phyloP scores from a whole-genome alignment of 1,140 invertebrate species.

The Platyura marginata region DNA sequence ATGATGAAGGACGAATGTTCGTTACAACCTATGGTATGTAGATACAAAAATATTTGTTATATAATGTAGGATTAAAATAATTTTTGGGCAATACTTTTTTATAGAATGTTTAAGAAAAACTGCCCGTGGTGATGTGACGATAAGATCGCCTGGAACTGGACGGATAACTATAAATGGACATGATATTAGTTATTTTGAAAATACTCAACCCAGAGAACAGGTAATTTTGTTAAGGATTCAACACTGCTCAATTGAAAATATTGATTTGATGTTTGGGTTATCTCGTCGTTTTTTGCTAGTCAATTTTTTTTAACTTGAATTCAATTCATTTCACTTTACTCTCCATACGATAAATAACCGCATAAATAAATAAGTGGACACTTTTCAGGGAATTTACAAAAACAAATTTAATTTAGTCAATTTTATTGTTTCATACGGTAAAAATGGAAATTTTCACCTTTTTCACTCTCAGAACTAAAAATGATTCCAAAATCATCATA shows the following conservation, averaged over 20 bases:
- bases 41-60: conserved; percentile 3
- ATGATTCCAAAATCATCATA: no score
- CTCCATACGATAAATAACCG: no score
- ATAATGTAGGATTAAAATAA: no score
- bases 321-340: neutral
- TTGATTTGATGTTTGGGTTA: neutral
- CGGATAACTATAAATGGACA: conserved; percentile 64
- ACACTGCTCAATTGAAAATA: neutral
- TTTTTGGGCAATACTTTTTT: conserved; percentile 11
- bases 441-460: no score
- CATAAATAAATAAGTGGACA: no score
- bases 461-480: no score
- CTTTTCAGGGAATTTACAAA: no score
- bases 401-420: no score
- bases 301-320: neutral
- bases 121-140: conserved; percentile 42
- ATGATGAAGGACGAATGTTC: conserved; percentile 44
- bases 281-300: neutral
- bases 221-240: conserved; percentile 36
- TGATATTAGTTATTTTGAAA: conserved; percentile 54
- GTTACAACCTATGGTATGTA: conserved; percentile 41
- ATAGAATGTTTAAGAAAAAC: conserved; percentile 54
- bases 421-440: no score
- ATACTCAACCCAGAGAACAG: conserved; percentile 52
- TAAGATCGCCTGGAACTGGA: conserved; percentile 59